Conservation (phyloP, 1,140 invertebrate genomes). For the Agrilus planipennis region DNA sequence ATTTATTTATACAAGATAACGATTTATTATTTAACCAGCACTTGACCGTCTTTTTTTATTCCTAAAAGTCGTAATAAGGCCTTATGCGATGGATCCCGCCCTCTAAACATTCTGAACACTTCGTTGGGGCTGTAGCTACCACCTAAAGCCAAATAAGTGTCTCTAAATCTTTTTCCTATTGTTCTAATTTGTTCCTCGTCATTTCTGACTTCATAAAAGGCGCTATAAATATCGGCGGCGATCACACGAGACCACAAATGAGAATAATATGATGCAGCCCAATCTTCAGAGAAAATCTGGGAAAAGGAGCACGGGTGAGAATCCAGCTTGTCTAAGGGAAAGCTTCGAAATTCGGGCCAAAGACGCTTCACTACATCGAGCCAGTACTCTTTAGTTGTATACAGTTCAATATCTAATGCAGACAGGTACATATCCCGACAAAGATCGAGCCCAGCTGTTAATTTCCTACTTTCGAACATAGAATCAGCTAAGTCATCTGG, state of each 20-base stretch:
- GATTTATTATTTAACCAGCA: no score
- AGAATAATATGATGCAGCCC: conserved; percentile 64
- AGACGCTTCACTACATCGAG: conserved; percentile 55
- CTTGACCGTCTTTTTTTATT: conserved; percentile 33
- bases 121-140: conserved; percentile 68
- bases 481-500: conserved; percentile 51
- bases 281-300: conserved; percentile 58
- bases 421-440: conserved; percentile 73
- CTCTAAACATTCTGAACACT: conserved; percentile 80
- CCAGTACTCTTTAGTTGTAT: conserved; percentile 71
- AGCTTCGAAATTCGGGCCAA: conserved; percentile 65
- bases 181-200: conserved; percentile 38
- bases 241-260: conserved; percentile 74
- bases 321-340: conserved; percentile 64
- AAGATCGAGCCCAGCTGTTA: conserved; percentile 67
- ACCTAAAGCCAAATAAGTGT: conserved; percentile 75
- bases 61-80: conserved; percentile 60
- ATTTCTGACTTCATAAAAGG: conserved; percentile 60
- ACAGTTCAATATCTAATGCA: conserved; percentile 73
- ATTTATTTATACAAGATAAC: no score
- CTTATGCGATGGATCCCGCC: conserved; percentile 77
- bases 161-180: conserved; percentile 60
- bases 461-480: conserved; percentile 49
- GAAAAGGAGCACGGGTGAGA: conserved; percentile 68
- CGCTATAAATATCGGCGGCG: conserved; percentile 77